Conservation (phyloP, 1,140 invertebrate species). For the Eulimnadia texana region DNA sequence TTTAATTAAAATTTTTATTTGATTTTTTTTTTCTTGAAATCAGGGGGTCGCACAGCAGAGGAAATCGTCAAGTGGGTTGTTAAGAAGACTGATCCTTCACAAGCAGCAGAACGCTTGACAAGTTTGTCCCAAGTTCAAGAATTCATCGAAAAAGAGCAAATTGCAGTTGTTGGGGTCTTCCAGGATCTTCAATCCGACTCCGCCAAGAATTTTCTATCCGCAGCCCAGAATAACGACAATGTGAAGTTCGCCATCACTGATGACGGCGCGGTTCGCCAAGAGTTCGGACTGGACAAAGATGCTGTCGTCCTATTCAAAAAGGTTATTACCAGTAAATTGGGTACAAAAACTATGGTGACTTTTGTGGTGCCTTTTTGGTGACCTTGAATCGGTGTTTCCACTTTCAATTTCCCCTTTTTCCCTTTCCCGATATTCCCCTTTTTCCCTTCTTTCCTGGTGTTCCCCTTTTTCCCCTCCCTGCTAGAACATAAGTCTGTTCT, state of each 20-base stretch:
- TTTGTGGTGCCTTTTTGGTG: too few relatives aligned
- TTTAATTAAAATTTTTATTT: too few relatives aligned
- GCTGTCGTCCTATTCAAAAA: constrained; percentile 79
- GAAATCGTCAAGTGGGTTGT: constrained; percentile 87
- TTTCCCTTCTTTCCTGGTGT: too few relatives aligned
- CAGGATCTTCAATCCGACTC: constrained; percentile 57
- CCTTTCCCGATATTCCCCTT: too few relatives aligned
- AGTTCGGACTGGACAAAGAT: constrained; percentile 55
- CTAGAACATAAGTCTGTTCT: too few relatives aligned
- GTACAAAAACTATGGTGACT: too few relatives aligned
- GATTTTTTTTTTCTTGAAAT: constrained; percentile 16
- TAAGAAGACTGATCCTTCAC: constrained; percentile 92
- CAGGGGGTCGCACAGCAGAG: constrained; percentile 74
- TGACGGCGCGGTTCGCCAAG: constrained; percentile 54
- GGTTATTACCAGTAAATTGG: constrained; percentile 38
- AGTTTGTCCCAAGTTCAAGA: constrained; percentile 60
- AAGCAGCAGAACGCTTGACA: too few relatives aligned
- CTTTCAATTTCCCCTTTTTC: too few relatives aligned
- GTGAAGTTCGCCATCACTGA: constrained; percentile 73
- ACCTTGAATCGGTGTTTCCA: too few relatives aligned
- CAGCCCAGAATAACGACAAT: constrained; percentile 68
- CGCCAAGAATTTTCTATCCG: constrained; percentile 68
- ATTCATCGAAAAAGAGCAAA: constrained; percentile 62
- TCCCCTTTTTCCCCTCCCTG: too few relatives aligned
- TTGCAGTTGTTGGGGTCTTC: constrained; percentile 88